Evolutionary conservation across 2,113 vertebrate genomes (phyloP), one percentile per base, ranked within the genome.

Genomic region (Archocentrus centrarchus): DNA sequence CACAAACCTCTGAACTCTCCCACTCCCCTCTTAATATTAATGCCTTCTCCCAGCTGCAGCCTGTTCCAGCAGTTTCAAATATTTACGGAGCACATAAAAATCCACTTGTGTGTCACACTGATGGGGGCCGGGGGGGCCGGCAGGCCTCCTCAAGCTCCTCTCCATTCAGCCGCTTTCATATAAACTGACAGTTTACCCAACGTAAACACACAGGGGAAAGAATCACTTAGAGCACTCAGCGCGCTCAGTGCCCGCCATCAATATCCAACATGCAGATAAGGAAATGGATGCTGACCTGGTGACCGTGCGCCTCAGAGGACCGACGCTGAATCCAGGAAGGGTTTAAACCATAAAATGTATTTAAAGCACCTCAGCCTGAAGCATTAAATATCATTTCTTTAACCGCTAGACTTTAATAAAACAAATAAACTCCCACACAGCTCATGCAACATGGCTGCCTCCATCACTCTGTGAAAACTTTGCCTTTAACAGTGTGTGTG

Each of bases 71-170:
- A 47, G 9, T 77, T 90, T 89, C 82, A 83, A 80, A 86, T 89
- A 80, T 91, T 91, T 90, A 93, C 58, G 27, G 79, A 92, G 76
- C 84, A 86, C 83, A 75, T 87, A 85, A 93, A 92, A 93, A 84
- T 89, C 77, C 88, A 88, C 87, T 88, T 76, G 78, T 57, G 82
- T 84, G 86, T 87, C 86, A 77, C 79, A 75, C 41, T 3, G 59
- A 82, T 1, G 9, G 75, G 58, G 61, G 79, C 4, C 47, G 17
- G 75, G 66, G 47, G 14, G 62, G 64, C 7, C 32, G 1, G 30
- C 13, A 13, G 41, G 60, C 81, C 86, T 88, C 59, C 80, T 88
- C 15, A 0, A 82, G 55, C 61, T 60, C 55, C 66, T 87, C 89
- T 85, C 63, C 70, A 44, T 62, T 73, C 14, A 1, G 44, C 57